These are phyloP conservation scores for Calephelis virginiensis DNA, from an alignment of 1,140 invertebrate genomes.

Conservation along the genomic window DNA sequence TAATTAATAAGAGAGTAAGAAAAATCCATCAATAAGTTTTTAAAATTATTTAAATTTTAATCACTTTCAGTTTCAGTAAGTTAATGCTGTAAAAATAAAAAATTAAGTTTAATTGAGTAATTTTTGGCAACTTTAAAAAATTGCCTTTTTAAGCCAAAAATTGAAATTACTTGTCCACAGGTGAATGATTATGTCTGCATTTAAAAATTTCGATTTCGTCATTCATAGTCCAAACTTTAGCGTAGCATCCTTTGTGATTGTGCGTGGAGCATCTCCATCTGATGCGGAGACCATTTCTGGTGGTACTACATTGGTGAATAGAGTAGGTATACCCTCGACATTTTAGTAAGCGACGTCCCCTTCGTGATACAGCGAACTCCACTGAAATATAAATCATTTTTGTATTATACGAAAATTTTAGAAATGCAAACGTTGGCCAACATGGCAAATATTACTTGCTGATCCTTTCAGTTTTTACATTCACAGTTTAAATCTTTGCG, in stretches of 20 bases:
- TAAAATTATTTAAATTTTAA: too few relatives aligned
- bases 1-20: too few relatives aligned
- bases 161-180: background rate
- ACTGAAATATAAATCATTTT: conserved; percentile 11
- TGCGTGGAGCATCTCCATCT: conserved; percentile 45
- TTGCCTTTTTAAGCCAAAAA: too few relatives aligned
- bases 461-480: too few relatives aligned
- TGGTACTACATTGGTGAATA: background rate
- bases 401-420: background rate
- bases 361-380: conserved; percentile 8
- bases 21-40: too few relatives aligned
- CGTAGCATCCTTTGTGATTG: conserved; percentile 35
- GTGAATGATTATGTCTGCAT: conserved; percentile 29
- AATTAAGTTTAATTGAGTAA: too few relatives aligned
- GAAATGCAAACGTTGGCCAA: too few relatives aligned
- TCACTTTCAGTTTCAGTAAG: too few relatives aligned
- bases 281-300: background rate
- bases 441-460: too few relatives aligned
- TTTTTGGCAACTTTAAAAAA: too few relatives aligned
- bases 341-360: background rate
- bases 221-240: conserved; percentile 32
- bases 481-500: too few relatives aligned
- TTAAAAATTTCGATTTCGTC: conserved; percentile 27
- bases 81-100: too few relatives aligned
- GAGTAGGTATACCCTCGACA: background rate